Evolutionary conservation across 2,113 vertebrate genomes (phyloP), one percentile per base, ranked within the genome.

Genomic region (Mus spicilegus): DNA sequence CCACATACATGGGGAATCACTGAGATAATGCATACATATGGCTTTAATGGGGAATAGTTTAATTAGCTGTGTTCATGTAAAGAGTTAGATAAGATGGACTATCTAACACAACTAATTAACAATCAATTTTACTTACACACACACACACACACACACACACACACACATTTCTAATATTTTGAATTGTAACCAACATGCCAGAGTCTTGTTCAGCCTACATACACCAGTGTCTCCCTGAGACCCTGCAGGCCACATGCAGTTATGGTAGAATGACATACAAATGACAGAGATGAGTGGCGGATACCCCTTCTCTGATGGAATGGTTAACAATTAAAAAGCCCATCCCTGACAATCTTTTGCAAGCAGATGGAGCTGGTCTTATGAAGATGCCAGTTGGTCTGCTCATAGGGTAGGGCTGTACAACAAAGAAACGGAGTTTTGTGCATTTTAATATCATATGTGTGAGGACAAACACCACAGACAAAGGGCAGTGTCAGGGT

Each of bases 161-260:
- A 58, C 56, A 58, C 16, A 58, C 16, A 58, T n/a, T 90, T 88
- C n/a, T 96, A 69, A 13, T 77, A 93, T 67, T 93, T 95, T 95
- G 20, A 85, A n/a, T 87, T 87, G 1, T 26, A 91, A 13, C 26
- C 80, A 95, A 87, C 28, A 49, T 49, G 30, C 61, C 17, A 33
- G 46, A 33, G 63, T 69, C 42, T 22, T 24, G 10, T 14, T 1
- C 39, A 86, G 28, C 19, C 63, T 22, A 9, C 24, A 8, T 69
- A 33, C 63, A 49, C 28, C 84, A 49, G 5, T 22, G 6, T 69
- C 63, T 49, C 30, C 17, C 30, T 86, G 46, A 67, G 63, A 13
- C 16, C 56, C 22, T 22, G 3, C 11, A 26, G n/a, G 7, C 7
- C 30, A 12, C 42, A 36, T 14, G 30, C 42, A 86, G 42, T 7